Base-by-base conservation (phyloP, 2,888 invertebrate genomes). In the Tetrapedia diversipes region DNA sequence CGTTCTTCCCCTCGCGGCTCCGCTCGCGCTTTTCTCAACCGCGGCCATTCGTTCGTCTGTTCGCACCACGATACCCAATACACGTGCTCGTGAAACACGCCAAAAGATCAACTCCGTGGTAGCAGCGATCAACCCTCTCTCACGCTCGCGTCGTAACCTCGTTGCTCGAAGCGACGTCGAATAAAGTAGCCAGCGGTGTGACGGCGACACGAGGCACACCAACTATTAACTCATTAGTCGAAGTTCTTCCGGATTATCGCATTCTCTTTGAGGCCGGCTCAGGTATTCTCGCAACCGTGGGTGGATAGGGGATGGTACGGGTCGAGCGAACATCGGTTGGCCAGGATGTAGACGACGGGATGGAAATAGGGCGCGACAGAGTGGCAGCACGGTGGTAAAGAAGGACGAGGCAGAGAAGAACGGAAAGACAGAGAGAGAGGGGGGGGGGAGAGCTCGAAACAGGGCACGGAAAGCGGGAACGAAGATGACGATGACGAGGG, bases 201-300 rank as follows among this genome's bases (percentile, higher is more conserved):
- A 72, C 80, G 83, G 83, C 24, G 19, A 81, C 84, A 81, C 81
- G 82, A 77, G 83, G 84, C 83, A 85, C 80, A 86, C 82, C 87
- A 87, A 87, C 90, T 89, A 90, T 91, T 90, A 91, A 90, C 90
- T 90, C 90, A 91, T 90, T 90, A 88, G 86, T 78, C 84, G 80
- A 88, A 89, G 85, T 88, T 89, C 85, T 88, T 88, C n/a, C 87
- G 86, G 87, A 89, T 87, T 89, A 90, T 90, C 88, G 86, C 88
- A 89, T 89, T 90, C 90, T 89, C 90, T 90, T 90, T 90, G 90
- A 90, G 87, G 85, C 82, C 82, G 84, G 80, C 84, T 63, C 82
- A n/a, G 84, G 78, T 82, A 80, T 86, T 83, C 76, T 68, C 85
- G 71, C 71, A 74, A 74, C 65, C 79, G 84, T 54, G 45, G 41